phyloP scores from a whole-genome alignment of 2,113 vertebrate species.

The Cyprinus carpio region DNA sequence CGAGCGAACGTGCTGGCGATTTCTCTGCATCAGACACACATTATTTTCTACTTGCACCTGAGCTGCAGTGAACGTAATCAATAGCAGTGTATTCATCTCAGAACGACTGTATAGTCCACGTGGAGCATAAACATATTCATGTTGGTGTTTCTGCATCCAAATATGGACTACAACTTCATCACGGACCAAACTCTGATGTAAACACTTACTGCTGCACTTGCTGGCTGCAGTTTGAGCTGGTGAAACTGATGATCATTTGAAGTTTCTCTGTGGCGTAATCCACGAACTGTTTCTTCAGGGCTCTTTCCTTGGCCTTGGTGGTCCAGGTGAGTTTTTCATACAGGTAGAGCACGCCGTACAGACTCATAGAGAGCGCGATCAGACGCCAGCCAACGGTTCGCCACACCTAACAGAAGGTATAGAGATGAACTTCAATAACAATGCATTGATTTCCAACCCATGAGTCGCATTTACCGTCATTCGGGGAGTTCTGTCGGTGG shows the following conservation, averaged over 20 bases:
- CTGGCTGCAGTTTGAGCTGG: constrained; percentile 93
- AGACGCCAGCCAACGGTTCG: constrained; percentile 88
- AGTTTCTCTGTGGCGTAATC: constrained; percentile 91
- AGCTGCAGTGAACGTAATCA: background rate
- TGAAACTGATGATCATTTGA: constrained; percentile 91
- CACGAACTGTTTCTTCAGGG: constrained; percentile 96
- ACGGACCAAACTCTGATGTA: background rate
- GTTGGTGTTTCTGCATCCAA: background rate
- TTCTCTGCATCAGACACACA: constrained; percentile 79
- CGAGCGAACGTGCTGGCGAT: constrained; percentile 92
- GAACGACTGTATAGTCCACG: background rate
- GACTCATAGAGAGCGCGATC: constrained; percentile 82
- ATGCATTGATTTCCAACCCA: background rate
- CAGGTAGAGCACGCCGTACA: constrained; percentile 89
- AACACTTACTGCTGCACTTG: constrained; percentile 94
- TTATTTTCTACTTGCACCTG: background rate
- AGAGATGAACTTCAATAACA: background rate
- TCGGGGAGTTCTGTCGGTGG: rapidly evolving
- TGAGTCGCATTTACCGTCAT: background rate
- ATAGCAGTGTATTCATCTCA: background rate
- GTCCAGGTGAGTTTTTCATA: constrained; percentile 94
- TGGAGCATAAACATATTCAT: background rate
- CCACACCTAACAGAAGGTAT: constrained; percentile 78
- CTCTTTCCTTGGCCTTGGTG: constrained; percentile 87
- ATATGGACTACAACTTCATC: background rate